Base-by-base conservation (phyloP, 2,797 vertebrate genomes). In the Eidolon dupreanum region DNA sequence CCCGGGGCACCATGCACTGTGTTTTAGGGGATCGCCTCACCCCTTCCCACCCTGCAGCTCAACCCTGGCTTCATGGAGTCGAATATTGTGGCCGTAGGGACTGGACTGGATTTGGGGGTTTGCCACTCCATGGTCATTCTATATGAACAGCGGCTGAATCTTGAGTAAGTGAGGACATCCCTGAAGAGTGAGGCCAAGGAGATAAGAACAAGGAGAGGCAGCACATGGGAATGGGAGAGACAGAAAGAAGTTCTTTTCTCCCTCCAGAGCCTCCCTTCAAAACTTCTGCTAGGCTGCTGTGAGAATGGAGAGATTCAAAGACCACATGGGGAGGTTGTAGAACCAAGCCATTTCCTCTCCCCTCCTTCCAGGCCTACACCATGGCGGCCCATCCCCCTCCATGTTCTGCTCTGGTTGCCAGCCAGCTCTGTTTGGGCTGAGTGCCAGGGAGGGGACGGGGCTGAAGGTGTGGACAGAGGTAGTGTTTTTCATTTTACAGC, bases 341-440 rank as follows among this genome's bases (percentile, higher is more conserved):
- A 49, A 6, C 12, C 4, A 31, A 2, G 19, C 4, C 17, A 1
- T 20, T 89, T 93, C 95, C 59, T 46, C 20, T 84, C 46, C 41
- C 15, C 9, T 92, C 77, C 51, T 65, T 78, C 74, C 91, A 95
- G 49, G 65, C 17, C 41, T 36, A 49, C 2, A 24, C 74, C 10
- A 0, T 82, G 77, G 71, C 0, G 0, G 91, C 55, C 95, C 63
- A 22, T 38, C 83, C 74, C 1, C 0, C 66, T 49, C 59, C 24
- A 11, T 1, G 41, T 65, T 95, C 93, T 59, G 92, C 93, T 92
- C 28, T 24, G 63, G 43, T 91, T 59, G 15, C n/a, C n/a, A 70
- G 81, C 81, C 75, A 87, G 86, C 63, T 93, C 38, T 5, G 1
- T 79, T 22, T 28, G 22, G 36, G 46, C 41, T 19, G n/a, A 65